Base-by-base conservation (phyloP, 2,888 invertebrate genomes). In the Pterobdella sp. region DNA sequence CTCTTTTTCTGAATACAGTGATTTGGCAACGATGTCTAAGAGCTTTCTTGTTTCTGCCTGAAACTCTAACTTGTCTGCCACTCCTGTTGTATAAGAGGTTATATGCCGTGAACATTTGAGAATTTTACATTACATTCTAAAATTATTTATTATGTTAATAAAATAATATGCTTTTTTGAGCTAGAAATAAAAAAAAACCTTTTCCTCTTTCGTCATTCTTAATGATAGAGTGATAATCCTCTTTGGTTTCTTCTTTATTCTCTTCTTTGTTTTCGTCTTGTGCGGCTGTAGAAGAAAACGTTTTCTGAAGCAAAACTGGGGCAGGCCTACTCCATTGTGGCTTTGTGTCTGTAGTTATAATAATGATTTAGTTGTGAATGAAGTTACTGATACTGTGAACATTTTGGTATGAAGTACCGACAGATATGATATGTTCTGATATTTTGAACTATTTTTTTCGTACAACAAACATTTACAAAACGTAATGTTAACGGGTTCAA, bases 1-100 rank as follows among this genome's bases (percentile, higher is more conserved):
- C 87, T 97, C 96, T 85, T 94, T 95, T 79, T 97, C 95, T 0
- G 96, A 96, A 84, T 97, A 97, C 52, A 97, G 85, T 0, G 96
- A 96, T 81, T 93, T 90, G 0, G 97, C 97, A 0, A 97, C 97
- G 84, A 97, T 97, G 83, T 97, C 94, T 68, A 97, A 85, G 60
- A 97, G 84, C 90, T 94, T 94, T 76, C 91, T 87, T 0, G 96
- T 97, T 86, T 97, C 97, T 0, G 97, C 96, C 84, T 96, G 93
- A 83, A 97, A 97, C 82, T 95, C 94, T 85, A 90, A 90, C 81
- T 90, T 90, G 66, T 86, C 86, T 49, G 84, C 70, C 7, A 80
- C 80, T 60, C 83, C 83, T 83, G 79, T 7, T 76, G 75, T 31
- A 42, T 66, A 74, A 69, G 52, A 49, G 14, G 14, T 49, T 49